Base-by-base conservation (phyloP, 2,888 invertebrate species). In the Pedicia rivosa region DNA sequence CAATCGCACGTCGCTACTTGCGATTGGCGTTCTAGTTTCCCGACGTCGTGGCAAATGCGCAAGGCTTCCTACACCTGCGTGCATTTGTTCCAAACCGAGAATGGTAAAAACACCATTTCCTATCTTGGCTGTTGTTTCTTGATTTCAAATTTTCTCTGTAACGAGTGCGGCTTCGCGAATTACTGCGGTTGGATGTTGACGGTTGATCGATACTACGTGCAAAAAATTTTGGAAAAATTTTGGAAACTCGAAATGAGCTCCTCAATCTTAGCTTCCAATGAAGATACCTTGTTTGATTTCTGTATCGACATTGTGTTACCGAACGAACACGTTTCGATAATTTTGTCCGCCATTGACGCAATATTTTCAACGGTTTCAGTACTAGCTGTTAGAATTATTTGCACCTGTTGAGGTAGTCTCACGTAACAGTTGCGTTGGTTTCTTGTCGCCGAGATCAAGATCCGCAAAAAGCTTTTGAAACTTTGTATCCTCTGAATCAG, bases 401-500 rank as follows among this genome's bases (percentile, higher is more conserved):
- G 39, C 3, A 34, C 28, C 10, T 39, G 17, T 8, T 35, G 38
- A 5, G 41, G 43, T 7, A 41, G 24, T 2, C 30, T 44, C 43
- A 9, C 44, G 45, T 3, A 44, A 37, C 9, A 46, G 26, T 17
- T 46, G 42, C 4, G 43, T 40, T 4, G 44, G 43, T 10, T 37
- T 38, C 16, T 40, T 38, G 34, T 44, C 46, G 5, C 46, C 44
- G 16, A 42, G 28, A 16, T 43, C 41, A 1, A 44, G 30, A 9
- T 43, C 42, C 2, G 43, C 42, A 3, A 44, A 28, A 7, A 43
- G 25, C 22, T 42, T 42, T 13, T 37, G 38, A 1, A 41, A 40
- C 20, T 44, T 44, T 8, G 40, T 39, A 12, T 45, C 40, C 9
- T 44, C 47, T 10, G 42, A 42, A 27, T 45, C 44, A 12, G 42